A percentile compares a stretch with the other conserved stretches of the same genome.
phyloP scores from a whole-genome alignment of 1,140 invertebrate species.

The Sogatella furcifera region DNA sequence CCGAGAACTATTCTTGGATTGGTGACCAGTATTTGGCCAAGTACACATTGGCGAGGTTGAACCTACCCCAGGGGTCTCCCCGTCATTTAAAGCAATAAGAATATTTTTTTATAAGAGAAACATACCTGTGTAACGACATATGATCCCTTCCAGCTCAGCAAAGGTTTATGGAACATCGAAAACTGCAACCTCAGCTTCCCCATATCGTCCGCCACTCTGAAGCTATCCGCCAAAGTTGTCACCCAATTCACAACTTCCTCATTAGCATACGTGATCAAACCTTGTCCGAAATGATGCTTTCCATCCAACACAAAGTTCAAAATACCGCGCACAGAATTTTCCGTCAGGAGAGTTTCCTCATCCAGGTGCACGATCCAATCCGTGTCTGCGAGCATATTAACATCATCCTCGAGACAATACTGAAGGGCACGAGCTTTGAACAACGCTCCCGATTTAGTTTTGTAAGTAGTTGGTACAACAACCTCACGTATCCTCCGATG shows the following conservation, averaged over 20 bases:
- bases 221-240: constrained; percentile 91
- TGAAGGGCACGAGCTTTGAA: constrained; percentile 94
- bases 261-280: constrained; percentile 95
- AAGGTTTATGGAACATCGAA: constrained; percentile 83
- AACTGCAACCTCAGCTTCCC: constrained; percentile 91
- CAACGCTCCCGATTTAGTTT: constrained; percentile 79
- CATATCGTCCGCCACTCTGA: constrained; percentile 94
- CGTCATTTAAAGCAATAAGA: too few species aligned
- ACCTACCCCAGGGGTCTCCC: too few species aligned
- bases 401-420: constrained; percentile 86
- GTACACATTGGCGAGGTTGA: too few species aligned
- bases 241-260: constrained; percentile 95
- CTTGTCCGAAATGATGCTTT: constrained; percentile 94
- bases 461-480: constrained; percentile 76
- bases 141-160: constrained; percentile 97
- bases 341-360: constrained; percentile 92
- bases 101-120: too few species aligned
- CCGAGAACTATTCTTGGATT: too few species aligned
- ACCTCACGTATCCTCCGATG: constrained; percentile 64
- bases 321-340: constrained; percentile 83
- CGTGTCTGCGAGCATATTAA: constrained; percentile 75
- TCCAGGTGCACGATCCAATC: constrained; percentile 98
- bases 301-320: constrained; percentile 93
- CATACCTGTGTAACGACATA: constrained; percentile 85
- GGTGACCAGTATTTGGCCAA: too few species aligned